Percentiles rank a stretch among this genome's conserved stretches.
Conservation (phyloP, 2,797 vertebrate species). For the Austrolebias charrua region DNA sequence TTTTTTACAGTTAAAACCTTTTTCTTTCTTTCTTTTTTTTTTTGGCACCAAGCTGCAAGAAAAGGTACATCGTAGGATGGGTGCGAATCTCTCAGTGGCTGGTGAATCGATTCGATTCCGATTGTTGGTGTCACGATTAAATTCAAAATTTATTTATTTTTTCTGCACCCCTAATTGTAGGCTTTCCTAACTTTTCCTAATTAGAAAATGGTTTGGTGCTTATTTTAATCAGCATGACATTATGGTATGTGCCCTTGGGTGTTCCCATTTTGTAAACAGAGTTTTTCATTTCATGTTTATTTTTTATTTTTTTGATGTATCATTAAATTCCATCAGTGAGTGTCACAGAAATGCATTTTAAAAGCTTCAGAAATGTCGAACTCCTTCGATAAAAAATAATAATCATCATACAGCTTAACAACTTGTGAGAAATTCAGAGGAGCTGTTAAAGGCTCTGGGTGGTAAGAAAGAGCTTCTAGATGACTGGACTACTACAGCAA, state of each 20-base stretch:
- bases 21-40: not conserved
- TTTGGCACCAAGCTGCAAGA: not conserved
- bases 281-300: not conserved
- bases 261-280: not conserved
- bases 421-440: not conserved
- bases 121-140: too few relatives aligned
- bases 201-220: too few relatives aligned
- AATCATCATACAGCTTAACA: conserved; percentile 7
- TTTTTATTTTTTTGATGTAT: conserved; percentile 8
- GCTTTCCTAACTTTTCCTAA: too few relatives aligned
- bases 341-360: conserved; percentile 30
- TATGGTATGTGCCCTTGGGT: not conserved
- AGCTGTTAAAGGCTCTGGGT: too few relatives aligned
- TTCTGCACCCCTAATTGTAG: too few relatives aligned
- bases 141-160: too few relatives aligned
- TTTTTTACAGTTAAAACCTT: not conserved
- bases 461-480: too few relatives aligned
- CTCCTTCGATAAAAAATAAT: conserved; percentile 19
- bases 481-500: too few relatives aligned
- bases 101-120: too few relatives aligned
- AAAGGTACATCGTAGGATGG: not conserved
- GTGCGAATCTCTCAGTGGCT: too few relatives aligned
- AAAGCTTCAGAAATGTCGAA: conserved; percentile 28
- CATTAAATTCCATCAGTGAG: conserved; percentile 10
- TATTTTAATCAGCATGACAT: not conserved